A percentile compares a stretch with the other conserved stretches of the same genome.
phyloP scores from a whole-genome alignment of 2,113 vertebrate species.

The Phylloscopus trochilus region DNA sequence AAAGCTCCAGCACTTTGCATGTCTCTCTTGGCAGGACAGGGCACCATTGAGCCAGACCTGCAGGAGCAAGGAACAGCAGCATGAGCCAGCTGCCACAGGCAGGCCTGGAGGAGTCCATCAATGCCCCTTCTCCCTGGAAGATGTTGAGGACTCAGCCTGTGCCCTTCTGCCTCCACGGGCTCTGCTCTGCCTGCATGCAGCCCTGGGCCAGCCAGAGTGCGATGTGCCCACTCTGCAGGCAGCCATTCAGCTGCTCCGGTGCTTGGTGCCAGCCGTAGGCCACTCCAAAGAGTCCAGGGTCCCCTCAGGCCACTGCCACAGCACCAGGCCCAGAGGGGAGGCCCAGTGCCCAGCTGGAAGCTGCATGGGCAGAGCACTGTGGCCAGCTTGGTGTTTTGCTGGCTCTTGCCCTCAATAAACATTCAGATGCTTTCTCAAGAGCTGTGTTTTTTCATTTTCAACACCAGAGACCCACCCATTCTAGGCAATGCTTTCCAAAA shows the following conservation, averaged over 20 bases:
- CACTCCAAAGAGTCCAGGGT: rapidly evolving
- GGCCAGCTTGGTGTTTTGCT: not conserved
- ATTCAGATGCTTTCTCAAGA: not conserved
- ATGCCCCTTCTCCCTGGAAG: not conserved
- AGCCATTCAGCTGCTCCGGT: not conserved
- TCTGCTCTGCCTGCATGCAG: not conserved
- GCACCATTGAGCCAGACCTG: not conserved
- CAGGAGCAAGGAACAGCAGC: not conserved
- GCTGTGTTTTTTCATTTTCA: not conserved
- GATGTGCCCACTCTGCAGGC: rapidly evolving
- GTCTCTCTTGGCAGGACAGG: not conserved
- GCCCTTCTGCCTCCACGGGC: not conserved
- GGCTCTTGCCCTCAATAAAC: not conserved
- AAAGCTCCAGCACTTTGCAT: not conserved
- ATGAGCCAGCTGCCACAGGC: not conserved
- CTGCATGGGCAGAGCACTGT: rapidly evolving
- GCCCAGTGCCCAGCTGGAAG: rapidly evolving
- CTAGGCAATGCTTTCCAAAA: not conserved
- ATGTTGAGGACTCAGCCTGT: no score
- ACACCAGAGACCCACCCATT: not conserved
- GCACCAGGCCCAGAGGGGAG: not conserved
- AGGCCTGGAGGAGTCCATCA: not conserved
- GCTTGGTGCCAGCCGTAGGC: rapidly evolving
- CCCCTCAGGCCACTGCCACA: not conserved
- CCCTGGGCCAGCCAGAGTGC: no score